phyloP scores from a whole-genome alignment of 2,113 vertebrate species.

The Dipodomys stephensi region DNA sequence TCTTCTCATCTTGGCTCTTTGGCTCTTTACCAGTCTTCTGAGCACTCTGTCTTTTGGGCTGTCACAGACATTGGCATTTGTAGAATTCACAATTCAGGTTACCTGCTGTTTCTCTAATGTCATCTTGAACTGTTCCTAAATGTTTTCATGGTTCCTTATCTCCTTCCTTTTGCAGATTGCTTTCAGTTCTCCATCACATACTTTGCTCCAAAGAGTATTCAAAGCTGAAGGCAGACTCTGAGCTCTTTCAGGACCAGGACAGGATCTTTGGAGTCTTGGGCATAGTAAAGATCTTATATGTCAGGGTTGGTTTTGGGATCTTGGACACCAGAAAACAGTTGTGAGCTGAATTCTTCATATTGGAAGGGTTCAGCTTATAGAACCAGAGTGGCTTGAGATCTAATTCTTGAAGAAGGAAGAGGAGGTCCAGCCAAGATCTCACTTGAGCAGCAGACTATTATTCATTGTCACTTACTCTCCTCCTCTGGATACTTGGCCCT shows the following conservation, averaged over 20 bases:
- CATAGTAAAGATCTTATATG: not conserved
- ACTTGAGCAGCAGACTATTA: not conserved
- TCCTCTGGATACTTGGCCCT: conserved; percentile 5
- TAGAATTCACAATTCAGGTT: not conserved
- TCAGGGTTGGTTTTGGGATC: not conserved
- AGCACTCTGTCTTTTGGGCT: not conserved
- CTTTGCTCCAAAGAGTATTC: conserved; percentile 24
- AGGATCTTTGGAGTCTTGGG: not conserved
- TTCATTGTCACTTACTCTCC: conserved; percentile 1
- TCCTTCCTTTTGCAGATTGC: not conserved
- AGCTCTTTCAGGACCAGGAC: not conserved
- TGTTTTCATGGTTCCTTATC: not conserved
- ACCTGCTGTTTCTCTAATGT: conserved; percentile 5
- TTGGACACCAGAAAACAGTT: not conserved
- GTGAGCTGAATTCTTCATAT: not conserved
- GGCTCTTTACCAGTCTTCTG: conserved; percentile 22
- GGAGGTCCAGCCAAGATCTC: conserved; percentile 46
- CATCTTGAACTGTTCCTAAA: conserved; percentile 36
- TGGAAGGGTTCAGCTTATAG: not conserved
- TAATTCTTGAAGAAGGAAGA: conserved; percentile 23
- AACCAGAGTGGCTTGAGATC: not conserved
- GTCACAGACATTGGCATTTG: not conserved
- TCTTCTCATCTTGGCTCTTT: not conserved
- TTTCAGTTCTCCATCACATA: conserved; percentile 41
- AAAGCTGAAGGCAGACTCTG: conserved; percentile 10